phyloP scores from a whole-genome alignment of 2,113 vertebrate species.

The Petromus typicus region DNA sequence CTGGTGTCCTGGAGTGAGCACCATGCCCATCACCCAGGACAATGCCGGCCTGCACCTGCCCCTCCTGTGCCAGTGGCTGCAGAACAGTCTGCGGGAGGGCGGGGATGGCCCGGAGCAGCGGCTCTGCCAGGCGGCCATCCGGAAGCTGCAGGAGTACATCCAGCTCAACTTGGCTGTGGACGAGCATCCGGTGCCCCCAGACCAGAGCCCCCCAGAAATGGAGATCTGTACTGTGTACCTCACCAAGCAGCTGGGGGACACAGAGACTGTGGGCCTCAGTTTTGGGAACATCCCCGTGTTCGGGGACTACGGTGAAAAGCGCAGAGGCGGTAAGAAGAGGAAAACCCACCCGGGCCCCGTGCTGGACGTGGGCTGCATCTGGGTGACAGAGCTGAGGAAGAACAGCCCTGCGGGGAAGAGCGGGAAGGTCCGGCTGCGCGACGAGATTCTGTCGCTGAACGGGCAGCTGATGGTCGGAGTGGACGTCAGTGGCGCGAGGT shows the following conservation, averaged over 20 bases:
- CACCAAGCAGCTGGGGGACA: constrained; percentile 88
- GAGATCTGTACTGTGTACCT: constrained; percentile 94
- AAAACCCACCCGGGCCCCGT: constrained; percentile 91
- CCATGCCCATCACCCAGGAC: constrained; percentile 98
- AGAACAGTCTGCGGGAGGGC: constrained; percentile 84
- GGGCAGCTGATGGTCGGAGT: constrained; percentile 98
- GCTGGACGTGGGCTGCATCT: constrained; percentile 96
- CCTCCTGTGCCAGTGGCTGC: constrained; percentile 94
- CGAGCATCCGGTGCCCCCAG: constrained; percentile 76
- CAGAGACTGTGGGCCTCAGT: constrained; percentile 92
- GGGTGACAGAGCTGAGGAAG: constrained; percentile 97
- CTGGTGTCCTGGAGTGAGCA: constrained; percentile 76
- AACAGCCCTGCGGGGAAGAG: constrained; percentile 93
- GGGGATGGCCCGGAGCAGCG: constrained; percentile 83
- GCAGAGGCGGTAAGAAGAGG: constrained; percentile 90
- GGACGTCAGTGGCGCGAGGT: constrained; percentile 97
- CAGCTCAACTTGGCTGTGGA: constrained; percentile 94
- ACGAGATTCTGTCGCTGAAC: constrained; percentile 96
- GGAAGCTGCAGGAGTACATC: constrained; percentile 96
- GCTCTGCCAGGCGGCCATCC: constrained; percentile 92
- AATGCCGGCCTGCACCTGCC: constrained; percentile 93
- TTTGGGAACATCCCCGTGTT: constrained; percentile 98
- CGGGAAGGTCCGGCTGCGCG: constrained; percentile 93
- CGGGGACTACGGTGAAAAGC: constrained; percentile 93
- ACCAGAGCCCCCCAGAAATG: constrained; percentile 84